Evolutionary conservation across 2,113 vertebrate genomes (phyloP).

Genomic region (Jaculus jaculus): DNA sequence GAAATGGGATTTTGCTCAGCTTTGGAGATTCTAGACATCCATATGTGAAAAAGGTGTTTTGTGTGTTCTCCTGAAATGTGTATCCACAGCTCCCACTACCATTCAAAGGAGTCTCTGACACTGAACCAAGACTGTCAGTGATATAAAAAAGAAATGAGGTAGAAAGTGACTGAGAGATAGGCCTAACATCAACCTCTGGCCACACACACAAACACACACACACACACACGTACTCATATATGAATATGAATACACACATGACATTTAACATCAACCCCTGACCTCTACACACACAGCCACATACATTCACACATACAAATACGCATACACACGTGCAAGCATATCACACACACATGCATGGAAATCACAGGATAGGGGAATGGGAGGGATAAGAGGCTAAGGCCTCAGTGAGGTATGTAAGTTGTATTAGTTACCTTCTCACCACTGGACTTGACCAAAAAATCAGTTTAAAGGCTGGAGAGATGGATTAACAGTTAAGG

Average conservation of each 20-base stretch:
- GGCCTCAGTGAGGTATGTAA: not conserved
- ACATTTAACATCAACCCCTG: too few relatives aligned
- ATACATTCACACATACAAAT: not conserved
- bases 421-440: too few relatives aligned
- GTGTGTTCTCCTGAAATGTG: not conserved
- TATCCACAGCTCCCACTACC: not conserved
- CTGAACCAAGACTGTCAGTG: not conserved
- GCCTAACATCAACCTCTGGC: too few relatives aligned
- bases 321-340: not conserved
- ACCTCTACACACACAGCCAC: too few relatives aligned
- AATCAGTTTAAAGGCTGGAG: too few relatives aligned
- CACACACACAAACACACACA: too few relatives aligned
- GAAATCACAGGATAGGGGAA: too few relatives aligned
- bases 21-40: not conserved
- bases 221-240: too few relatives aligned
- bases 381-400: not conserved
- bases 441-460: too few relatives aligned
- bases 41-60: not conserved
- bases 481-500: too few relatives aligned
- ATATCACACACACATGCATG: too few relatives aligned
- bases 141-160: not conserved
- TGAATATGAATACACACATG: not conserved
- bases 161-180: too few relatives aligned
- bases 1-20: not conserved
- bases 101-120: not conserved